A percentile compares a stretch with the other conserved stretches of the same genome.
Evolutionary conservation across 2,797 vertebrate genomes (phyloP).

Genomic region (Kryptopterus vitreolus): DNA sequence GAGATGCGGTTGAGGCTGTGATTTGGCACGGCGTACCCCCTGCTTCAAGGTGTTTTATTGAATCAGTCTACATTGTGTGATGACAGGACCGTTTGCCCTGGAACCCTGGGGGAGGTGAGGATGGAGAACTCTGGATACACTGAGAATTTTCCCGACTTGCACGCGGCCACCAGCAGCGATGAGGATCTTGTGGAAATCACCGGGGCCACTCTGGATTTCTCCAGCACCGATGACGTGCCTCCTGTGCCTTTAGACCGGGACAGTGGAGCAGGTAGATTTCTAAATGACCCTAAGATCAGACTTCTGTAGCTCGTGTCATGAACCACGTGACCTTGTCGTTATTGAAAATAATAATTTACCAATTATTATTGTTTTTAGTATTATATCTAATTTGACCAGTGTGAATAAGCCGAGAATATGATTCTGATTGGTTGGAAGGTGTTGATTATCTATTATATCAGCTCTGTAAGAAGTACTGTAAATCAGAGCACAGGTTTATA

Average conservation of each 20-base stretch:
- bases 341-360: neutral
- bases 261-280: slow-evolving; percentile 69
- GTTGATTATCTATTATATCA: neutral
- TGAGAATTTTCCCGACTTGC: slow-evolving; percentile 77
- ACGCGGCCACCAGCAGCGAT: slow-evolving; percentile 79
- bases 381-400: neutral
- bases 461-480: neutral
- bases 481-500: no score
- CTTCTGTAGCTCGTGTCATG: neutral
- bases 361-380: no score
- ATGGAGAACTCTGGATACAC: slow-evolving; percentile 79
- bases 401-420: neutral
- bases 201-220: slow-evolving; percentile 78
- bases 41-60: neutral
- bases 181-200: slow-evolving; percentile 84
- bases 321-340: neutral
- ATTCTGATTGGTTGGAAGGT: neutral
- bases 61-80: slow-evolving; percentile 2
- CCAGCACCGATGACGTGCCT: slow-evolving; percentile 78
- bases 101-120: slow-evolving; percentile 22
- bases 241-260: slow-evolving; percentile 81
- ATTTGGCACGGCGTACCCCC: neutral
- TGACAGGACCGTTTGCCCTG: slow-evolving; percentile 41
- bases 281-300: neutral
- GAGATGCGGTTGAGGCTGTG: neutral